Evolutionary conservation across 2,113 vertebrate species (phyloP), one percentile per base, ranked within the genome.

Genomic region (Gambusia holbrooki): DNA sequence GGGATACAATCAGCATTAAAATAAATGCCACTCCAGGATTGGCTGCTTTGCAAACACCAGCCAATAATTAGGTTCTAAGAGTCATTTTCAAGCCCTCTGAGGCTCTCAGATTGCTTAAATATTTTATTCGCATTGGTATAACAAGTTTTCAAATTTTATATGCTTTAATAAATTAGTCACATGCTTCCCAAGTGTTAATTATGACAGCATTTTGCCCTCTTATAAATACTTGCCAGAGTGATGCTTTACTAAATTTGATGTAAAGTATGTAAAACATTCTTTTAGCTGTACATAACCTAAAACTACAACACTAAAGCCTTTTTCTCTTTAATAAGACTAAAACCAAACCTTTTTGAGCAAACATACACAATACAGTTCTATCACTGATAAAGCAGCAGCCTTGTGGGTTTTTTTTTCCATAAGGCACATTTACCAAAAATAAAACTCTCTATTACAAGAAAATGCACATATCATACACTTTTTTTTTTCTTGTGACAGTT

Each of bases 341-440:
- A 28, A 40, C 17, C 4, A 45, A 42, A 27, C 25, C 2, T n/a
- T 60, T 70, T 7, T 32, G 4, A 62, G 2, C 28, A 13, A 4
- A n/a, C 28, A 42, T 9, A 62, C 5, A 61, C 12, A 69, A n/a
- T 17, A 79, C 42, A 69, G 25, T 9, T 69, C 25, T 66, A 22
- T 76, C 37, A 66, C 4, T 17, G 11, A 48, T 5, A 58, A 15
- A 37, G 79, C 62, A 86, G 37, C 66, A 73, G 58, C 15, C 32
- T 60, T 51, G 51, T 65, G 33, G 54, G 54, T 71, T 74, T 4
- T 66, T 42, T 42, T 40, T 13, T 3, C 15, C 5, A 85, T 80
- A 88, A 90, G 87, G 85, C 88, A 91, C 85, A 70, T 40, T 42
- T 77, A 81, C 51, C 62, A 87, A 88, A 64, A 85, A 82, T 79